Conservation (phyloP, 2,797 vertebrate species). For the Catostomus latipinnis region DNA sequence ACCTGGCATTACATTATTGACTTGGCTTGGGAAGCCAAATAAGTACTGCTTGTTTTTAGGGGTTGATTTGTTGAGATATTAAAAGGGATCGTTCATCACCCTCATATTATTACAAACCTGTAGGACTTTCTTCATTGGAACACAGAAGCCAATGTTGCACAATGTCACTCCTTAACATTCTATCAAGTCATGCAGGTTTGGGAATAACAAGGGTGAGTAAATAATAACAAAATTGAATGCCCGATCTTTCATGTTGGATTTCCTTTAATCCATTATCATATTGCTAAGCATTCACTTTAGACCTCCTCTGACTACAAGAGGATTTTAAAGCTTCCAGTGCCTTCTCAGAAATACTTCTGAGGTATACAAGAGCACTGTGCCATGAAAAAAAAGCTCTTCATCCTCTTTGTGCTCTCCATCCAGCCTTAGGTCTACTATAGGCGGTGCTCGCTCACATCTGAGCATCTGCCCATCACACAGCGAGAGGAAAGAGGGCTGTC, state of each 20-base stretch:
- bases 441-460: conserved; percentile 23
- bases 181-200: too few species aligned
- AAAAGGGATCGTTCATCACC: too few species aligned
- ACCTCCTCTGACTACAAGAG: not conserved
- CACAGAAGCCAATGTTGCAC: too few species aligned
- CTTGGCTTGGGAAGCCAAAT: not conserved
- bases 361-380: not conserved
- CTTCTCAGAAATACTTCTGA: conserved; percentile 19
- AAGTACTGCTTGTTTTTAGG: not conserved
- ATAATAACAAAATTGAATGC: not conserved
- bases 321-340: conserved; percentile 31
- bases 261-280: not conserved
- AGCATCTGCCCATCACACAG: conserved; percentile 22
- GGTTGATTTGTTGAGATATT: not conserved
- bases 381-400: conserved; percentile 16
- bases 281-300: not conserved
- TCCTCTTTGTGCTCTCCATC: not conserved
- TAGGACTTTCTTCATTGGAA: too few species aligned
- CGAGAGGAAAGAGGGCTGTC: conserved; percentile 44
- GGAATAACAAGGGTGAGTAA: too few species aligned
- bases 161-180: too few species aligned
- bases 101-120: too few species aligned
- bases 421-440: conserved; percentile 39
- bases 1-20: not conserved
- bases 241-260: not conserved